Percentiles rank a stretch among this genome's conserved stretches.
phyloP scores from a whole-genome alignment of 2,113 vertebrate species.

The Notothenia coriiceps region DNA sequence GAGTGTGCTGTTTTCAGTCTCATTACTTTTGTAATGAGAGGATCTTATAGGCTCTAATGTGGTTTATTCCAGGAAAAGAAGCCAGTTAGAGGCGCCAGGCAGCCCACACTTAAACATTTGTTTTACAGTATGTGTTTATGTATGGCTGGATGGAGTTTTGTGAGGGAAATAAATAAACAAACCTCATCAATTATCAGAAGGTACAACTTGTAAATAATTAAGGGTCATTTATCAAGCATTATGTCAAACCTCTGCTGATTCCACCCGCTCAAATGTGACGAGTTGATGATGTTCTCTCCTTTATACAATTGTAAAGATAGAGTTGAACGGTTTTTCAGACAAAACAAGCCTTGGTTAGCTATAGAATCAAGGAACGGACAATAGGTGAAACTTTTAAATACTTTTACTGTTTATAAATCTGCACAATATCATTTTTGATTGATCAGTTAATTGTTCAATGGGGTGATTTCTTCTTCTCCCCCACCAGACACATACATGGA shows the following conservation, averaged over 20 bases:
- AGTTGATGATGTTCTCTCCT: neutral
- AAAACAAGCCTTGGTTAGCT: too few species aligned
- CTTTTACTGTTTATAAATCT: neutral
- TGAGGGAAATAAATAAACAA: neutral
- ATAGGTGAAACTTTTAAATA: too few species aligned
- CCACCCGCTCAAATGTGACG: neutral
- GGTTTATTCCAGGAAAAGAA: neutral
- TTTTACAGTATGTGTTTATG: neutral
- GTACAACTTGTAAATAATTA: neutral
- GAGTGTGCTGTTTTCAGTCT: neutral
- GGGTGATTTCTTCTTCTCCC: neutral
- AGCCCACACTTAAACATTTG: neutral
- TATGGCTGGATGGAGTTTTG: neutral
- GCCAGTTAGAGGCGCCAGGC: slow-evolving; percentile 4
- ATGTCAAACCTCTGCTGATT: neutral
- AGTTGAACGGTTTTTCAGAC: neutral
- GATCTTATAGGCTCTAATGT: neutral
- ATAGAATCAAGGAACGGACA: too few species aligned
- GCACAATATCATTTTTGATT: neutral
- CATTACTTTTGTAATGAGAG: slow-evolving; percentile 9
- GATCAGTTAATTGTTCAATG: neutral
- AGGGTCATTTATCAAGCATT: too few species aligned
- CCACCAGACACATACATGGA: neutral
- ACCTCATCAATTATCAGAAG: neutral
- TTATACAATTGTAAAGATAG: neutral